These are phyloP conservation scores for Atherinomorus stipes DNA, from an alignment of 2,113 vertebrate genomes.

Conservation along the genomic window DNA sequence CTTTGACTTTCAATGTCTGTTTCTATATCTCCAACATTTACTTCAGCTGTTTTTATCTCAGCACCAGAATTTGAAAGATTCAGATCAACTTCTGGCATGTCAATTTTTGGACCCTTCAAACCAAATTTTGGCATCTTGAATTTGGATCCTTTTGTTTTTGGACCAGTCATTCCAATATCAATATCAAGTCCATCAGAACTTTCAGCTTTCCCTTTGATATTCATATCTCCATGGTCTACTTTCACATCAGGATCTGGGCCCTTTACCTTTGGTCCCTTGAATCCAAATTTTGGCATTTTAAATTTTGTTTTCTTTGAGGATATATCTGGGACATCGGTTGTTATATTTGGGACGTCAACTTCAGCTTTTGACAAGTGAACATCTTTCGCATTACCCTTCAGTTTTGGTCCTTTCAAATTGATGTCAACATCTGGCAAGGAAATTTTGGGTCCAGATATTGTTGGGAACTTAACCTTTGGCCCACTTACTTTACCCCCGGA, in stretches of 20 bases:
- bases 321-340: too few relatives aligned
- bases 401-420: conserved; percentile 8
- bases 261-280: conserved; percentile 4
- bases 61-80: background rate
- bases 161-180: background rate
- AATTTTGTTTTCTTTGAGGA: too few relatives aligned
- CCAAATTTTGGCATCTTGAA: background rate
- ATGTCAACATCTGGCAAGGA: conserved; percentile 25
- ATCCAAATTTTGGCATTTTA: conserved; percentile 23
- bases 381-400: conserved; percentile 1
- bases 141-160: conserved; percentile 1
- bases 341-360: too few relatives aligned
- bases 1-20: conserved; percentile 61
- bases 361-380: background rate
- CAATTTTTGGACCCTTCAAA: background rate
- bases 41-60: conserved; percentile 32
- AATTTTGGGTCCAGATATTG: background rate
- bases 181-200: conserved; percentile 12
- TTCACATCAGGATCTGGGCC: conserved; percentile 7
- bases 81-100: conserved; percentile 23
- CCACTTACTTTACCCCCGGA: background rate
- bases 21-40: conserved; percentile 49
- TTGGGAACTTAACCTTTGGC: background rate
- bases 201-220: too few relatives aligned
- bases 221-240: background rate